Percentiles rank a stretch among this genome's conserved stretches.
Conservation (phyloP, 2,113 vertebrate species). For the Nycticorax nycticorax region DNA sequence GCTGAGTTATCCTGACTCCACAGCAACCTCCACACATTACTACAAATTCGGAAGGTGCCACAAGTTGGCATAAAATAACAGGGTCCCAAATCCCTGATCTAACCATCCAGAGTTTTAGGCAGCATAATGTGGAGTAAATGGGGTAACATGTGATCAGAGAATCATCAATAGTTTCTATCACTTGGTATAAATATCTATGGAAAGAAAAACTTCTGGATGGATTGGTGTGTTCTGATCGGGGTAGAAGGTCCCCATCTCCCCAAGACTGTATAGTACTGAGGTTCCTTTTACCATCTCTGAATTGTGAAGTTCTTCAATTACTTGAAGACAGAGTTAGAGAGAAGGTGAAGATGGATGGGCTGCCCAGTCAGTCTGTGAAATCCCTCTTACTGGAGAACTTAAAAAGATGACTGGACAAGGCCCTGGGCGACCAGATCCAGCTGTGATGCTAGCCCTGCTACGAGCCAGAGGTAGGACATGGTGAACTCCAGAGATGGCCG, state of each 20-base stretch:
- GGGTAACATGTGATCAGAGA: background rate
- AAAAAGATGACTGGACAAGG: background rate
- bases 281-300: background rate
- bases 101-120: background rate
- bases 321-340: background rate
- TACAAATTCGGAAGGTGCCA: background rate
- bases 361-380: background rate
- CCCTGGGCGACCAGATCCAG: background rate
- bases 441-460: background rate
- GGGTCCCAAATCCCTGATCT: background rate
- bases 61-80: background rate
- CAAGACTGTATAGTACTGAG: background rate
- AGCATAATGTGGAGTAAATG: background rate
- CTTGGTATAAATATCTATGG: background rate
- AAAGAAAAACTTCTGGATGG: background rate
- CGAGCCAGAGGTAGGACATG: background rate
- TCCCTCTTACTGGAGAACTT: background rate
- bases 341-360: background rate
- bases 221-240: background rate
- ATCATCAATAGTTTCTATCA: background rate
- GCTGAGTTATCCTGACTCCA: background rate
- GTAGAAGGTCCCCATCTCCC: background rate
- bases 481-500: background rate
- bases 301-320: background rate
- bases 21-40: background rate